Evolutionary conservation across 2,888 invertebrate species (phyloP), one percentile per base, ranked within the genome.

Genomic region (Mimas tiliae): DNA sequence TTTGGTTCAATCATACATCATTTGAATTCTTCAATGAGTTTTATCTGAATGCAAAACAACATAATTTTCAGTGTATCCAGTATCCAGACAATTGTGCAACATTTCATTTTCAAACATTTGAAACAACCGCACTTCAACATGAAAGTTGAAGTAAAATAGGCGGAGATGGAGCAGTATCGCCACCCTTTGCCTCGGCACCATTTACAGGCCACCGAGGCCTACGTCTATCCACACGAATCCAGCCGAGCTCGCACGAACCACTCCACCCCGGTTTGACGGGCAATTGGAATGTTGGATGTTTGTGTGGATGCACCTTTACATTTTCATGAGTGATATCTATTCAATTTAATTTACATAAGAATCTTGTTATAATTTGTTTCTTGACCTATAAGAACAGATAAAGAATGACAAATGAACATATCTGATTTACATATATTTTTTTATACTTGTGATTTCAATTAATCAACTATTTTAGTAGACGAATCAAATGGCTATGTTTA

Each of bases 181-280:
- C 55, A 34, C 55, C 34, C 55, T 55, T 55, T 34, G 34, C 33
- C 50, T 50, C 34, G 34, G 55, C 34, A 33, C 50, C 50, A 50
- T 19, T 19, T 19, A 55, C 55, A n/a, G 55, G 34, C n/a, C 55
- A 55, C 34, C 55, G 55, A 55, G 9, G 34, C 55, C 50, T 8
- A 9, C 33, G 34, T n/a, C 34, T n/a, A 55, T 34, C 55, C 55
- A 33, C 55, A 55, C n/a, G 50, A 16, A 21, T 2, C 34, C 55
- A 55, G 16, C 55, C 34, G 34, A 55, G 55, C 55, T n/a, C 34
- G 55, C 55, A 50, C 50, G 50, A 50, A 50, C 50, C 50, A 55
- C 55, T 55, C 55, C 33, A 4, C 9, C 34, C 6, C 55, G 55
- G 55, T 55, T n/a, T 33, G 34, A 34, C 55, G 55, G 33, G 34